A percentile compares a stretch with the other conserved stretches of the same genome.
phyloP scores from a whole-genome alignment of 2,113 vertebrate genomes.

The Myrmecobius fasciatus region DNA sequence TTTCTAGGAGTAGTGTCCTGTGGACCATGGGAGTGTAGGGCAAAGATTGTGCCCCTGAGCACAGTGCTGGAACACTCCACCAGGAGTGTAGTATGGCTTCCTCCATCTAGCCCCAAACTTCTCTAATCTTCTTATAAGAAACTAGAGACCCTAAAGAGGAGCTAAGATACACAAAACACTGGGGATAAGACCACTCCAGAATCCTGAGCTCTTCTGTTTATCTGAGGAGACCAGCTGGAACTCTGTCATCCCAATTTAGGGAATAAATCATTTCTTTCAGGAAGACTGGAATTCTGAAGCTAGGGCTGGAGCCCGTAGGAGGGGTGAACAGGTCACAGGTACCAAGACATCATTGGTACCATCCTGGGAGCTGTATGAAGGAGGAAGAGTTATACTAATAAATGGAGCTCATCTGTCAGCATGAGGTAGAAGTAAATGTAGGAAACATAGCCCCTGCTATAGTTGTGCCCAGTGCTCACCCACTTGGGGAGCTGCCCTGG shows the following conservation, averaged over 20 bases:
- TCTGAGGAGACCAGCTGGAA: background rate
- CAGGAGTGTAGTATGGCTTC: conserved; percentile 49
- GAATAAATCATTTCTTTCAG: background rate
- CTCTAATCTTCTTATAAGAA: background rate
- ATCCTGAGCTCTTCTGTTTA: background rate
- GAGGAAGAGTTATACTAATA: background rate
- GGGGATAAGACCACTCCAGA: background rate
- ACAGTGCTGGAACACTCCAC: background rate
- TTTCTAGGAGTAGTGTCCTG: background rate
- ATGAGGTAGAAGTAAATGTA: accelerated
- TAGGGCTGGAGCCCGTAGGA: background rate
- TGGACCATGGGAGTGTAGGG: background rate
- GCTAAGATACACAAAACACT: background rate
- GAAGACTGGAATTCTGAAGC: background rate
- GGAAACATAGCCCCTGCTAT: background rate
- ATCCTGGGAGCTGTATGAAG: background rate
- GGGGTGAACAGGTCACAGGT: background rate
- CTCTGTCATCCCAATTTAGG: background rate
- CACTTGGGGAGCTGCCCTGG: background rate
- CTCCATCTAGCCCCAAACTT: background rate
- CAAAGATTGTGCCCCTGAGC: background rate
- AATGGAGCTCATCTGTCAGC: background rate
- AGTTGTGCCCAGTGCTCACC: background rate
- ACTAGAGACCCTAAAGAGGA: background rate
- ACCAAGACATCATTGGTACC: background rate